A percentile compares a stretch with the other conserved stretches of the same genome.
phyloP scores from a whole-genome alignment of 2,888 invertebrate species.

The Callinectes sapidus region DNA sequence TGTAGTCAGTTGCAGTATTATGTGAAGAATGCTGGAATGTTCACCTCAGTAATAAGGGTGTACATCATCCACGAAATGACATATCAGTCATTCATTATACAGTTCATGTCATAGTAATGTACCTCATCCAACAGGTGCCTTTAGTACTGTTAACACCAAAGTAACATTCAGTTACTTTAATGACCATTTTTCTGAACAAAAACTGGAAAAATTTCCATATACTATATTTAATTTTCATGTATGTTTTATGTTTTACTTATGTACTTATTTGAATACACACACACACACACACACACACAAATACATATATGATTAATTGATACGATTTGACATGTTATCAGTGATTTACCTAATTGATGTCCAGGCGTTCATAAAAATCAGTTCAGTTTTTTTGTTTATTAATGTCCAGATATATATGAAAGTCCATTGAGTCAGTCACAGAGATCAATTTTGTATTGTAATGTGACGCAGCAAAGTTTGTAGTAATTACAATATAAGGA shows the following conservation, averaged over 20 bases:
- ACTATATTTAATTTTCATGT: background rate
- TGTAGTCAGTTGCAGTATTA: conserved; percentile 23
- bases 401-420: background rate
- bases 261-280: background rate
- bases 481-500: background rate
- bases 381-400: background rate
- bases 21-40: conserved; percentile 4
- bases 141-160: conserved; percentile 23
- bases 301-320: background rate
- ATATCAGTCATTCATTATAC: conserved; percentile 6
- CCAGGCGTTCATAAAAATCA: no score
- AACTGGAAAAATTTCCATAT: background rate
- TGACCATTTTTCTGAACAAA: background rate
- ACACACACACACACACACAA: background rate
- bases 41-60: background rate
- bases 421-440: background rate
- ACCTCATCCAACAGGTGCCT: conserved; percentile 63
- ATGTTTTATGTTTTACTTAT: background rate
- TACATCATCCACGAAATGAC: conserved; percentile 9
- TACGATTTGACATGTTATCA: no score
- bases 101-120: conserved; percentile 21
- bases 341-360: no score
- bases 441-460: background rate
- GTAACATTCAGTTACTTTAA: background rate
- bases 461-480: background rate